Conservation (phyloP, 2,888 invertebrate species). For the Drosophila setosimentum region DNA sequence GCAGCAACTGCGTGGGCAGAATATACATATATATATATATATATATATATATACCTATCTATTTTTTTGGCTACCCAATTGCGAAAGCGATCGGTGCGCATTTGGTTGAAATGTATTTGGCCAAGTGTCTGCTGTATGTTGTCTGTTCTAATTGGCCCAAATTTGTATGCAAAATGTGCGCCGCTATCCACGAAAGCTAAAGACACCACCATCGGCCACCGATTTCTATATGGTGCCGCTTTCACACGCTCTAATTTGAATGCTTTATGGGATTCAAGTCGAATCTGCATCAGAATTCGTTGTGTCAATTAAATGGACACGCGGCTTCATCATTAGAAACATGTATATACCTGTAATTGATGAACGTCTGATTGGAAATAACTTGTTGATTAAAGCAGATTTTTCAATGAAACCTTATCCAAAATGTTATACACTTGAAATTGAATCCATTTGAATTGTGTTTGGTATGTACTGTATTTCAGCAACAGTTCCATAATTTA, state of each 20-base stretch:
- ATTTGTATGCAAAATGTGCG: slow-evolving; percentile 75
- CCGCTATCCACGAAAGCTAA: slow-evolving; percentile 47
- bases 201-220: slow-evolving; percentile 39
- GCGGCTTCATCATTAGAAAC: not conserved
- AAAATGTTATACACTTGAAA: not conserved
- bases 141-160: slow-evolving; percentile 66
- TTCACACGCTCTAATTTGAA: slow-evolving; percentile 77
- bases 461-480: not conserved
- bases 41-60: not conserved
- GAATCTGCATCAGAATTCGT: slow-evolving; percentile 21
- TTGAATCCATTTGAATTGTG: not conserved
- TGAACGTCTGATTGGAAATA: not conserved
- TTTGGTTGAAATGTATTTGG: slow-evolving; percentile 56
- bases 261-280: slow-evolving; percentile 45
- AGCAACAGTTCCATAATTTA: not conserved
- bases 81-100: slow-evolving; percentile 29
- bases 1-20: slow-evolving; percentile 53
- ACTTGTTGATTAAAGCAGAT: not conserved
- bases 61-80: not conserved
- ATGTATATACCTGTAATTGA: not conserved
- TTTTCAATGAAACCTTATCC: not conserved
- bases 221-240: slow-evolving; percentile 58
- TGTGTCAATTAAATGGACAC: slow-evolving; percentile 40
- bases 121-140: slow-evolving; percentile 20
- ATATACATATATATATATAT: not conserved